These are phyloP conservation scores for Drosophila cognata DNA, from an alignment of 2,888 invertebrate species.

Conservation along the genomic window DNA sequence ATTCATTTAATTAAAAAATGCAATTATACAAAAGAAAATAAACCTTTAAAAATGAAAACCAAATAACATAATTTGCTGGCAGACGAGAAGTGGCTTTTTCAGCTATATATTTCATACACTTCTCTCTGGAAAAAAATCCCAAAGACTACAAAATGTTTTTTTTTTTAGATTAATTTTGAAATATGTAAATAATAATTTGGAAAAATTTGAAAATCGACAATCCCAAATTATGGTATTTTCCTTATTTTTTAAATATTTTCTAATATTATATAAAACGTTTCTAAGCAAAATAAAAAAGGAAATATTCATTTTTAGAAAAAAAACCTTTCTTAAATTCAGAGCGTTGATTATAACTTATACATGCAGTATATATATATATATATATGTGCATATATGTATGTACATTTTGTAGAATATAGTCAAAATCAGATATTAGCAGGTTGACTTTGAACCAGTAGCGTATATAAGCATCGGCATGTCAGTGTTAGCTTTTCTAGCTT, in stretches of 20 bases:
- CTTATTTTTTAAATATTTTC: not conserved
- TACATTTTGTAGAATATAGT: not conserved
- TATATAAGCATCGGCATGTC: not conserved
- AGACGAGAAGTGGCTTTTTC: constrained; percentile 10
- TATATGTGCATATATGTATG: too few species aligned
- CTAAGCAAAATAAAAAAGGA: not conserved
- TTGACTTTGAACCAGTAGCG: not conserved
- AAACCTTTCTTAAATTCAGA: not conserved
- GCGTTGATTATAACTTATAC: not conserved
- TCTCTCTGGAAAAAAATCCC: not conserved
- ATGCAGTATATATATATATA: too few species aligned
- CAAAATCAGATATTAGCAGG: not conserved
- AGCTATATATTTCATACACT: not conserved
- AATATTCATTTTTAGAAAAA: not conserved
- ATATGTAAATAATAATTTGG: not conserved
- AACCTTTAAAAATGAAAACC: constrained; percentile 43
- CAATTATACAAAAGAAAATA: constrained; percentile 70
- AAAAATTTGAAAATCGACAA: not conserved
- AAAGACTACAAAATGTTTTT: not conserved
- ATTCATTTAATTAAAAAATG: constrained; percentile 74
- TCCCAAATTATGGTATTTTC: not conserved
- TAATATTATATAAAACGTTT: not conserved
- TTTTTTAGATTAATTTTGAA: not conserved
- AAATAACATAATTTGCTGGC: constrained; percentile 53
- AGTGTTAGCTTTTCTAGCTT: not conserved